Conservation (phyloP, 2,113 vertebrate genomes). For the Labeo rohita region DNA sequence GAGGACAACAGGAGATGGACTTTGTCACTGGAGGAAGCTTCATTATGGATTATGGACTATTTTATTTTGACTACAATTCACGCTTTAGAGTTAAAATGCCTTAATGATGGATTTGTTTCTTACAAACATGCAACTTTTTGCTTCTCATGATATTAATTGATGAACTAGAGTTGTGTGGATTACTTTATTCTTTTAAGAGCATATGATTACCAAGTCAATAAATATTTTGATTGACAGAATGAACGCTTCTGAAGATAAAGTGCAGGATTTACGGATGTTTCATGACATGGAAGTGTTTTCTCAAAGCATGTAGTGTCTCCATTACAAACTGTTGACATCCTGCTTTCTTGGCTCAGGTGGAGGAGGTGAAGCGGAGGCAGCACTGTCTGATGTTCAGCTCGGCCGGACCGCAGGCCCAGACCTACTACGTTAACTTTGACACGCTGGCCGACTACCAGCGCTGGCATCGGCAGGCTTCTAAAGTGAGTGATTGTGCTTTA, state of each 20-base stretch:
- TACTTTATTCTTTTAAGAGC: background rate
- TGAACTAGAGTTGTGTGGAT: background rate
- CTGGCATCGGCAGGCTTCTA: constrained; percentile 92
- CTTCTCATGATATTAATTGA: background rate
- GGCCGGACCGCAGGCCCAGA: constrained; percentile 89
- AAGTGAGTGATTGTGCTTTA: constrained; percentile 76
- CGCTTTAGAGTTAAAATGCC: no score
- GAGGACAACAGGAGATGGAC: no score
- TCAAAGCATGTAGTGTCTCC: background rate
- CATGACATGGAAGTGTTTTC: background rate
- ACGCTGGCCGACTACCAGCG: constrained; percentile 87
- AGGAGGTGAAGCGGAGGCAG: constrained; percentile 89
- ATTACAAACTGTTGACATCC: background rate
- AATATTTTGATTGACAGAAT: background rate
- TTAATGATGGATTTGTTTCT: no score
- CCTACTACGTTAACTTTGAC: constrained; percentile 92
- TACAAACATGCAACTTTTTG: background rate
- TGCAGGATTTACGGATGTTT: no score
- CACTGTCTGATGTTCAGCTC: constrained; percentile 91
- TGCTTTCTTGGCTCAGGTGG: constrained; percentile 77
- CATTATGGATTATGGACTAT: background rate
- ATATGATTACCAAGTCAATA: background rate
- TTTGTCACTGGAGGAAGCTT: no score
- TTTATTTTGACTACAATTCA: no score
- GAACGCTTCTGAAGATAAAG: background rate